Evolutionary conservation across 1,140 invertebrate genomes (phyloP).

Genomic region (Leguminivora glycinivorella): DNA sequence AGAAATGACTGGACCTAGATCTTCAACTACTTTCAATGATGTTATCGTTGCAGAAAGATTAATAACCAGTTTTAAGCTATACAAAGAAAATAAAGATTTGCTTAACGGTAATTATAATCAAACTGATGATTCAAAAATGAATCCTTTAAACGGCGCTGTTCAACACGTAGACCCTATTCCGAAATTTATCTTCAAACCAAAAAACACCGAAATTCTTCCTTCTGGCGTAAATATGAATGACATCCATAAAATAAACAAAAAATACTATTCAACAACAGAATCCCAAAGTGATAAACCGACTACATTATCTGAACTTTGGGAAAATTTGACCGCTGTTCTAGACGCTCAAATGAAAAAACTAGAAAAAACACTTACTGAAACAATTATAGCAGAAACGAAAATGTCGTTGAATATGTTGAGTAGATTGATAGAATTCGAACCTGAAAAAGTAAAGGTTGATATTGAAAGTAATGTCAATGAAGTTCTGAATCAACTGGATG

Average conservation of each 20-base stretch:
- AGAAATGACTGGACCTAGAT: slow-evolving; percentile 34
- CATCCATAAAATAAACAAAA: slow-evolving; percentile 40
- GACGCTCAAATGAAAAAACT: slow-evolving; percentile 55
- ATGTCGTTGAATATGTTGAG: slow-evolving; percentile 43
- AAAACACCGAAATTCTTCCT: slow-evolving; percentile 37
- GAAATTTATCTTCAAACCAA: slow-evolving; percentile 34
- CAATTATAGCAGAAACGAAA: slow-evolving; percentile 53
- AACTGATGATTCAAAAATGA: slow-evolving; percentile 40
- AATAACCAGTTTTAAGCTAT: background rate
- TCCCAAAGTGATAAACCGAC: slow-evolving; percentile 36
- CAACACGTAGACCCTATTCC: slow-evolving; percentile 27
- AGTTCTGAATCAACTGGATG: slow-evolving; percentile 34
- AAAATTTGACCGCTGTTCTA: slow-evolving; percentile 48
- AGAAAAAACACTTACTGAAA: slow-evolving; percentile 54
- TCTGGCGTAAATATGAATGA: slow-evolving; percentile 44
- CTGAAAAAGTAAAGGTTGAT: background rate
- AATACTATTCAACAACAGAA: slow-evolving; percentile 45
- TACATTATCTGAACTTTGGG: slow-evolving; percentile 51
- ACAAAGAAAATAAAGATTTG: slow-evolving; percentile 34
- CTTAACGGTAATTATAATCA: slow-evolving; percentile 24
- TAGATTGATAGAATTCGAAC: slow-evolving; percentile 31
- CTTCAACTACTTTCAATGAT: slow-evolving; percentile 14
- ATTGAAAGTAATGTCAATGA: slow-evolving; percentile 6
- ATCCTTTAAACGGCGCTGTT: slow-evolving; percentile 43
- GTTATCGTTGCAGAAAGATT: slow-evolving; percentile 26